Percentiles rank a stretch among this genome's conserved stretches.
Conservation (phyloP, 2,797 vertebrate genomes). For the Pseudomugil tenellus region DNA sequence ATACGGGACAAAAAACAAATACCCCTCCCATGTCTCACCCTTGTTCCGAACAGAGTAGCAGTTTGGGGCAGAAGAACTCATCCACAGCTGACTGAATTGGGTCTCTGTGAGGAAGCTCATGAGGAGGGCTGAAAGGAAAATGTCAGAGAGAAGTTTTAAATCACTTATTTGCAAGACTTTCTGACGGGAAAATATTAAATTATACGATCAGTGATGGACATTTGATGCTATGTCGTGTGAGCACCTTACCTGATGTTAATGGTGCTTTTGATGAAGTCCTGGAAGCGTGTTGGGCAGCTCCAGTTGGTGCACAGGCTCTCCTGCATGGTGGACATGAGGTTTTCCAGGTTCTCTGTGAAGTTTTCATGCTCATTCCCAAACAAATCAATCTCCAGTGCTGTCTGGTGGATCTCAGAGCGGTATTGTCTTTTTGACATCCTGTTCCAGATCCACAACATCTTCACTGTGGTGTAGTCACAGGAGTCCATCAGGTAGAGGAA, state of each 20-base stretch:
- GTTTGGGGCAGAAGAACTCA: slow-evolving; percentile 88
- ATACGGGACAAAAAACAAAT: neutral
- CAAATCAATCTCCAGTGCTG: slow-evolving; percentile 89
- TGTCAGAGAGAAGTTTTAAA: neutral
- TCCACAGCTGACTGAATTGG: slow-evolving; percentile 89
- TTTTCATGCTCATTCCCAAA: slow-evolving; percentile 94
- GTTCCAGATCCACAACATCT: slow-evolving; percentile 94
- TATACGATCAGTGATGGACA: neutral
- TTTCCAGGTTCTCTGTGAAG: slow-evolving; percentile 91
- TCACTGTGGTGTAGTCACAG: slow-evolving; percentile 90
- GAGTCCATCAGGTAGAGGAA: slow-evolving; percentile 93
- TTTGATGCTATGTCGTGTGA: neutral
- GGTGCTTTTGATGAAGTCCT: slow-evolving; percentile 84
- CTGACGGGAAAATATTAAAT: neutral
- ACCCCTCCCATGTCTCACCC: slow-evolving; percentile 76
- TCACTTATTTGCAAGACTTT: neutral
- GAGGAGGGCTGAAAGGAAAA: slow-evolving; percentile 81
- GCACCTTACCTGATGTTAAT: slow-evolving; percentile 86
- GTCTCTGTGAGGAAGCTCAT: slow-evolving; percentile 88
- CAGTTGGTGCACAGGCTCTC: slow-evolving; percentile 88
- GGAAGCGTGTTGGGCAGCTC: slow-evolving; percentile 84
- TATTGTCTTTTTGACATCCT: slow-evolving; percentile 92
- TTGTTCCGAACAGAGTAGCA: slow-evolving; percentile 84
- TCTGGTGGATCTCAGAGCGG: slow-evolving; percentile 85
- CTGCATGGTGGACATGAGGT: slow-evolving; percentile 90